Evolutionary conservation across 2,797 vertebrate genomes (phyloP).

Genomic region (Leucoraja ocellata): DNA sequence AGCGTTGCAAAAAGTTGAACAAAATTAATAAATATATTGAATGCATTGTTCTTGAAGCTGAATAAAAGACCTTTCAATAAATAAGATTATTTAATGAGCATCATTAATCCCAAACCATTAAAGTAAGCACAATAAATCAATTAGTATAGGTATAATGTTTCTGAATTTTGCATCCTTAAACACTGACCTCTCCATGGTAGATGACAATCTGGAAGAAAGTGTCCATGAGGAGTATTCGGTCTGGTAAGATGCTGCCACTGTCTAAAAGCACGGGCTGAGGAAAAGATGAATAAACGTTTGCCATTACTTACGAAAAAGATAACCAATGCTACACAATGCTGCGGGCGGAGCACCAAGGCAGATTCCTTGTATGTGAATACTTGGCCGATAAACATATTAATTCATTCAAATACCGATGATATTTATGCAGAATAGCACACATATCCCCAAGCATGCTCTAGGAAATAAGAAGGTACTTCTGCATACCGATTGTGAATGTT

Average conservation of each 20-base stretch:
- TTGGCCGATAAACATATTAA: no score
- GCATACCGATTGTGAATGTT: no score
- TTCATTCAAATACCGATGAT: background rate
- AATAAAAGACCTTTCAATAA: background rate
- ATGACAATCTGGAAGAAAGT: constrained; percentile 98
- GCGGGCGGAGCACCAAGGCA: no score
- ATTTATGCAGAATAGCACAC: background rate
- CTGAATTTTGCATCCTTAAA: background rate
- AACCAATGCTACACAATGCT: no score
- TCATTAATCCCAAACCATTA: background rate
- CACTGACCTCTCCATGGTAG: constrained; percentile 85
- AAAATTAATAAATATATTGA: background rate
- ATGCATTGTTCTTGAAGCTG: background rate
- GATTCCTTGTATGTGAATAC: no score
- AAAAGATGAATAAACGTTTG: background rate
- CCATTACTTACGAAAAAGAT: no score
- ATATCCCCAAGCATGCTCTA: background rate
- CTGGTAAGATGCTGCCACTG: constrained; percentile 91
- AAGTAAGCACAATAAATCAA: background rate
- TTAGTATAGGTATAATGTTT: background rate
- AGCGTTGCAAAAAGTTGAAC: background rate
- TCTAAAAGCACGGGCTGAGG: constrained; percentile 87
- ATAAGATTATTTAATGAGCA: background rate
- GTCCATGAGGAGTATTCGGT: constrained; percentile 93
- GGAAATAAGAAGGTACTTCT: no score